Percentiles rank a stretch among this genome's conserved stretches.
phyloP scores from a whole-genome alignment of 2,113 vertebrate species.

The Pithys albifrons region DNA sequence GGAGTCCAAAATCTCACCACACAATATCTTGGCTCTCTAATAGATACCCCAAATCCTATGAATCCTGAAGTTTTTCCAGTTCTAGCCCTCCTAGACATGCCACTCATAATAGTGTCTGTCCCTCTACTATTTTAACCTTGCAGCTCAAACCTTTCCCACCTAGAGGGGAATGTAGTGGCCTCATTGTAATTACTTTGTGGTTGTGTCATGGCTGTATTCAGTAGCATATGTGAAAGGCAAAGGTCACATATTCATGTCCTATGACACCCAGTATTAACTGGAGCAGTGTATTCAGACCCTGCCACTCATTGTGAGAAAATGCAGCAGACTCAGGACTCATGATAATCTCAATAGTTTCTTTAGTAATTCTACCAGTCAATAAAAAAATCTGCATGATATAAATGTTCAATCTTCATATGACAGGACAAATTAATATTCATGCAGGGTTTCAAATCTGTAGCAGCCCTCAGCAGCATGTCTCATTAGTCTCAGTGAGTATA shows the following conservation, averaged over 20 bases:
- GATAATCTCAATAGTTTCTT: neutral
- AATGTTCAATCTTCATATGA: neutral
- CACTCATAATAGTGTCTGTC: fast-evolving
- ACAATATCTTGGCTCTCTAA: neutral
- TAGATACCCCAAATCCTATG: fast-evolving
- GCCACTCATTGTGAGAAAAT: neutral
- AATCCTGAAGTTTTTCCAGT: neutral
- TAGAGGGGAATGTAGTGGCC: neutral
- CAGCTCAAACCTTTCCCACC: neutral
- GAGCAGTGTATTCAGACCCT: neutral
- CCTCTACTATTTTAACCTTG: neutral
- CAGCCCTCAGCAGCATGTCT: neutral
- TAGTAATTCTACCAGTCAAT: neutral
- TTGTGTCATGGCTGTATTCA: neutral
- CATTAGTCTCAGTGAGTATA: conserved; percentile 27
- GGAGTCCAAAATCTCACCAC: neutral
- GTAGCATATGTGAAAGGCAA: neutral
- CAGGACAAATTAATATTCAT: neutral
- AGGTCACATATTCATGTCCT: neutral
- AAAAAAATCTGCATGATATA: neutral
- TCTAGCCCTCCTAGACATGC: neutral
- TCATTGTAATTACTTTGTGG: neutral
- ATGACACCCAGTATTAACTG: fast-evolving
- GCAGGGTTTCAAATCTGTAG: neutral
- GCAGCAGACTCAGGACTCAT: neutral